Evolutionary conservation across 2,888 invertebrate genomes (phyloP).

Genomic region (Villa cingulata): DNA sequence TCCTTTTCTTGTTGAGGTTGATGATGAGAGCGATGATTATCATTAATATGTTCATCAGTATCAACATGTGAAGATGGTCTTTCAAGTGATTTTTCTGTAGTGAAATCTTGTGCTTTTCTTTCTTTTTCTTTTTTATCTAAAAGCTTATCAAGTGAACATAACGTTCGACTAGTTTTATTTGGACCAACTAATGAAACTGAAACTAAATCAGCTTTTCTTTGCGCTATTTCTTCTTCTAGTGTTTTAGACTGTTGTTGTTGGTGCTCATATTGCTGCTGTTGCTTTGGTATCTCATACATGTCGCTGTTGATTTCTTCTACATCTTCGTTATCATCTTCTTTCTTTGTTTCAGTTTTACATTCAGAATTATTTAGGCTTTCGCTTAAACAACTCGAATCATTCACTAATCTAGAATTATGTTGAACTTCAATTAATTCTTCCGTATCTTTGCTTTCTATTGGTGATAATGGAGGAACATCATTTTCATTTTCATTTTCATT

Average conservation of each 20-base stretch:
- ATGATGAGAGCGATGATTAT: not conserved
- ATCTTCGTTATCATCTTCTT: not conserved
- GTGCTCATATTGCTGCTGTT: slow-evolving; percentile 13
- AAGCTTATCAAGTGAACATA: slow-evolving; percentile 43
- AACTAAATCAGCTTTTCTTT: slow-evolving; percentile 26
- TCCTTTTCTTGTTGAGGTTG: not conserved
- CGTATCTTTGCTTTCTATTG: not conserved
- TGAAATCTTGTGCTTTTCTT: slow-evolving; percentile 20
- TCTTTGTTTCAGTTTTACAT: not conserved
- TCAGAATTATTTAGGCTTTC: not conserved
- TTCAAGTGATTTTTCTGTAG: not conserved
- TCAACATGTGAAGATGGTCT: not conserved
- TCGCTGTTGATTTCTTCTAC: no score
- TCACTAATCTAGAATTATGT: not conserved
- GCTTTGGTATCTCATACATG: slow-evolving; percentile 15
- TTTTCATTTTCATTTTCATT: not conserved
- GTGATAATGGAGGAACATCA: not conserved
- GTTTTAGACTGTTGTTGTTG: slow-evolving; percentile 17
- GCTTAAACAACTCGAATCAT: not conserved
- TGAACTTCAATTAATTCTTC: not conserved
- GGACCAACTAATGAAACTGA: slow-evolving; percentile 13
- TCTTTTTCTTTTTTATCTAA: slow-evolving; percentile 41
- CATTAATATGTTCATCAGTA: not conserved
- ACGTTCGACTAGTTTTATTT: slow-evolving; percentile 17
- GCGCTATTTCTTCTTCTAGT: slow-evolving; percentile 30